These are phyloP conservation scores for Speoplatyrhinus poulsoni DNA, from an alignment of 2,113 vertebrate genomes.

Conservation along the genomic window DNA sequence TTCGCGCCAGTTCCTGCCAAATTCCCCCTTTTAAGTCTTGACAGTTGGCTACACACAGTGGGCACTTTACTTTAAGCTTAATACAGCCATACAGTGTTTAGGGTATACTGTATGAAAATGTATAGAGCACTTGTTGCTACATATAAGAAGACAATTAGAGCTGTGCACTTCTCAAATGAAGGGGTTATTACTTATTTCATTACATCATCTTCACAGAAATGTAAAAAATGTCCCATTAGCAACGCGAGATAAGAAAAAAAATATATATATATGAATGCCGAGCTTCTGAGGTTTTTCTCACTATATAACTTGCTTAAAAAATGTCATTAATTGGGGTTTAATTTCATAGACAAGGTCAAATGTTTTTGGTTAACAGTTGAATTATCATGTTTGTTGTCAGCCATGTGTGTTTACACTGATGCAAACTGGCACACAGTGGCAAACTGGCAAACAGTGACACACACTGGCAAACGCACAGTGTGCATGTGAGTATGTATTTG, in stretches of 20 bases:
- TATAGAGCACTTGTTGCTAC: neutral
- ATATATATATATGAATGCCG: too few relatives aligned
- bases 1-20: constrained; percentile 44
- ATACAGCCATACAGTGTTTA: constrained; percentile 50
- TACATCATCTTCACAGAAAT: constrained; percentile 23
- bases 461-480: constrained; percentile 15
- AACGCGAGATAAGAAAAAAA: too few relatives aligned
- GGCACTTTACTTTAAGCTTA: constrained; percentile 74
- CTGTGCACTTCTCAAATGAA: neutral
- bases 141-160: too few relatives aligned
- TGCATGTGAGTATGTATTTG: constrained; percentile 4
- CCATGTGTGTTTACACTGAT: neutral
- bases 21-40: constrained; percentile 57
- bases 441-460: too few relatives aligned
- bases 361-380: constrained; percentile 49
- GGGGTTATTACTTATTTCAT: constrained; percentile 1
- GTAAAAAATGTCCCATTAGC: constrained; percentile 11
- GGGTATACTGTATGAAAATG: neutral
- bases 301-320: constrained; percentile 17
- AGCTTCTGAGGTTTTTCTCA: too few relatives aligned
- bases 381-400: constrained; percentile 43
- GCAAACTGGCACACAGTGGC: constrained; percentile 10
- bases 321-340: constrained; percentile 45
- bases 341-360: constrained; percentile 64
- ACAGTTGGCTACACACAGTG: constrained; percentile 49